Evolutionary conservation across 2,888 invertebrate species (phyloP).

Genomic region (Andricus curvator): DNA sequence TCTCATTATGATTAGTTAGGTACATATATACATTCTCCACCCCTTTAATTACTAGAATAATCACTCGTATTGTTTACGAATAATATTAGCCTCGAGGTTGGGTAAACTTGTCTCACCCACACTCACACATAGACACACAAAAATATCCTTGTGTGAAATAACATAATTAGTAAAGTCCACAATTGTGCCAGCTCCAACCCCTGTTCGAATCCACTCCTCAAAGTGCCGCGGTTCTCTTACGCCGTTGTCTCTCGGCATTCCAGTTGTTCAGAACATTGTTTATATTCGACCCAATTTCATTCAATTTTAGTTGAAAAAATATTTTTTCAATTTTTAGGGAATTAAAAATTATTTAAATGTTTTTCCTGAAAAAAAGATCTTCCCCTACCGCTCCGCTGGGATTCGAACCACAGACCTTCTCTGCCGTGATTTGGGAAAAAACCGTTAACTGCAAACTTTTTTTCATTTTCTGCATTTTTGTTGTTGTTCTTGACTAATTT

Average conservation of each 20-base stretch:
- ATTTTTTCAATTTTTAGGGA: no score
- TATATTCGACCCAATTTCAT: no score
- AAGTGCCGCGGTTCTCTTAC: background rate
- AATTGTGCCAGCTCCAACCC: conserved; percentile 43
- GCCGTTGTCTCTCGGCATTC: background rate
- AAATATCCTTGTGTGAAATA: conserved; percentile 56
- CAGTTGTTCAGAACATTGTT: no score
- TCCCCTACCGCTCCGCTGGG: no score
- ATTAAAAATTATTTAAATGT: no score
- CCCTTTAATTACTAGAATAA: conserved; percentile 62
- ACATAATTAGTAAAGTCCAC: conserved; percentile 63
- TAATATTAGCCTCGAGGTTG: conserved; percentile 60
- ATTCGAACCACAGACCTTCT: no score
- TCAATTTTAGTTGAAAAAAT: background rate
- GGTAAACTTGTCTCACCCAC: conserved; percentile 56
- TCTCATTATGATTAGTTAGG: background rate
- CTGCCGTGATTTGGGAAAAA: no score
- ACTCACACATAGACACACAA: conserved; percentile 45
- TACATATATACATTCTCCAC: conserved; percentile 34
- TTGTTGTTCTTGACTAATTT: no score
- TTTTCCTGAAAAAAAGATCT: no score
- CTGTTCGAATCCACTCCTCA: background rate
- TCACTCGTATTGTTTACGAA: conserved; percentile 61
- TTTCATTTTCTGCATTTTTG: no score
- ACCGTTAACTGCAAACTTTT: no score